Base-by-base conservation (phyloP, 1,140 invertebrate genomes). In the Eupeodes corollae region DNA sequence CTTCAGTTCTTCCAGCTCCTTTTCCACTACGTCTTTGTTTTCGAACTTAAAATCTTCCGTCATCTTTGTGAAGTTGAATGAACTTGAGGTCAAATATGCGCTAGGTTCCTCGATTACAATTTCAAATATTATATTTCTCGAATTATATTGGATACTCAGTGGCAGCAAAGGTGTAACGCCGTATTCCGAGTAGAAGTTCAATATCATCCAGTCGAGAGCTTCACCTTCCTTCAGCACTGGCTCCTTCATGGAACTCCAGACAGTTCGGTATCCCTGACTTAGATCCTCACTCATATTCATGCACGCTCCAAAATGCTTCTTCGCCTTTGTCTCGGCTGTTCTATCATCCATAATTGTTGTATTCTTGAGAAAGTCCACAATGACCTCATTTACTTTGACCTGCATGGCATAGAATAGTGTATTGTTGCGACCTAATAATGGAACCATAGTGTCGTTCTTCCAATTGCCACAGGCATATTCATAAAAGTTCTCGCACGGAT, bases 401-500 rank as follows among this genome's bases (percentile, higher is more conserved):
- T 65, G 59, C 9, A 65, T 65, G n/a, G 53, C 56, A 11, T 53
- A 48, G 14, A 65, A 44, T 5, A 65, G 52, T 13, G 60, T 59
- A 1, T 55, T 42, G 30, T 63, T 65, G 9, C 57, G 52, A 0
- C 54, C 54, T 31, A 41, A 6, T 10, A 35, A 16, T 1, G 75
- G 74, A 19, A 80, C 72, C 9, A 68, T 49, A 0, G 67, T 68
- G 0, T 67, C 64, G 38, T 73, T 62, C 9, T 75, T 56, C 68
- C 76, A 81, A 14, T 66, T 69, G 12, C 80, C 78, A 53, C 79
- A 82, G 0, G 79, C 73, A 48, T 77, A 83, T 19, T 76, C 54
- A 56, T 84, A 87, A 59, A 87, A 88, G 61, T 88, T 80, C 42
- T 82, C 73, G 55, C 85, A 88, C 0, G 85, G 85, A 57, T 84